phyloP scores from a whole-genome alignment of 2,888 invertebrate species.

The Brassicogethes aeneus region DNA sequence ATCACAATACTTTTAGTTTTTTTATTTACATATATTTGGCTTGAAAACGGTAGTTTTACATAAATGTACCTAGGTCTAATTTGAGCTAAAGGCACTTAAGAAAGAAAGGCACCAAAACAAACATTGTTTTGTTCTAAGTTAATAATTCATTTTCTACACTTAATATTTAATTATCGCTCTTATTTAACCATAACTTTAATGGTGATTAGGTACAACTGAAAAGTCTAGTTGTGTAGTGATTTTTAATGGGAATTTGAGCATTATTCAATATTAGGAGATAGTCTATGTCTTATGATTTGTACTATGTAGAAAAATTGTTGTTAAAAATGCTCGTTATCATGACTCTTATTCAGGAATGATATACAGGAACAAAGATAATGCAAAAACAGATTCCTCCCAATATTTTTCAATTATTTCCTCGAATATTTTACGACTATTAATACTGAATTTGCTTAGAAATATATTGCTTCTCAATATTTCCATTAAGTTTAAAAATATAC shows the following conservation, averaged over 20 bases:
- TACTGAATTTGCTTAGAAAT: slow-evolving; percentile 1
- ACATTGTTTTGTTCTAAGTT: not conserved
- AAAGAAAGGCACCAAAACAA: slow-evolving; percentile 7
- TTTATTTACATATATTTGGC: slow-evolving; percentile 21
- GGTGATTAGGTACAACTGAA: no score
- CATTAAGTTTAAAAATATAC: slow-evolving; percentile 5
- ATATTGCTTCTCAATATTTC: slow-evolving; percentile 1
- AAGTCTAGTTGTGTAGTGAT: no score
- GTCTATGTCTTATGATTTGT: not conserved
- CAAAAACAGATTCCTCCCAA: not conserved
- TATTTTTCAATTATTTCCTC: not conserved
- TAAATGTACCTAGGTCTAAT: slow-evolving; percentile 19
- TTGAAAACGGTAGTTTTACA: slow-evolving; percentile 13
- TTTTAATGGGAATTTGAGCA: no score
- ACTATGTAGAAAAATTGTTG: not conserved
- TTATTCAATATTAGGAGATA: not conserved
- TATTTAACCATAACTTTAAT: not conserved
- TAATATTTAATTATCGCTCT: not conserved
- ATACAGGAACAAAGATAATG: not conserved
- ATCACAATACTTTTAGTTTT: slow-evolving; percentile 6
- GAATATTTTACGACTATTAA: not conserved
- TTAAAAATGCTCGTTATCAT: not conserved
- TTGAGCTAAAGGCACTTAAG: slow-evolving; percentile 17
- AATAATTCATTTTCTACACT: not conserved
- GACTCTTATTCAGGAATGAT: not conserved